phyloP scores from a whole-genome alignment of 2,113 vertebrate species.

The Merops nubicus region DNA sequence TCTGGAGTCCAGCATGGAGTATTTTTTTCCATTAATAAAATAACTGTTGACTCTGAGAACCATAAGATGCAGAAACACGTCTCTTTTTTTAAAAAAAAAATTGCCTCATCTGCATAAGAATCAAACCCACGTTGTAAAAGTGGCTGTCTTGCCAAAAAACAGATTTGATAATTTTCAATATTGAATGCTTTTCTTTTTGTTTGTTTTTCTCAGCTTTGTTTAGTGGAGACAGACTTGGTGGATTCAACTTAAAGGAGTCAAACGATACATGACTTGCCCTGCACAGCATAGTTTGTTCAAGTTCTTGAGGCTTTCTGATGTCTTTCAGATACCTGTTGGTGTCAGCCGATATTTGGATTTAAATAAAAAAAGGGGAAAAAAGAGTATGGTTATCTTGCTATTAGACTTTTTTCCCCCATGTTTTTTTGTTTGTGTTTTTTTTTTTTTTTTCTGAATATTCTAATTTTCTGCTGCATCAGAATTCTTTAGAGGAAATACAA shows the following conservation, averaged over 20 bases:
- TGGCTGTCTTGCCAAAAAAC: background rate
- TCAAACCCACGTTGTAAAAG: background rate
- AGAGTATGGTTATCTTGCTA: background rate
- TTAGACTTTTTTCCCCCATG: background rate
- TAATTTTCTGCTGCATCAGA: background rate
- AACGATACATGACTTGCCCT: background rate
- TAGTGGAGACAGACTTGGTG: background rate
- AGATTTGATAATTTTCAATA: background rate
- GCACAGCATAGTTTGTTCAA: background rate
- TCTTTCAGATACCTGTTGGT: background rate
- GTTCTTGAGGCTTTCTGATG: background rate
- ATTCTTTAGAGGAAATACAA: background rate
- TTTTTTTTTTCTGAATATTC: background rate
- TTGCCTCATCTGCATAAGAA: conserved; percentile 29
- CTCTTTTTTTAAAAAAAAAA: background rate
- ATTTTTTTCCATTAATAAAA: conserved; percentile 7
- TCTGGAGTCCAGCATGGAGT: conserved; percentile 15
- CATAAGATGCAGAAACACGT: background rate
- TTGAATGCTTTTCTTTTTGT: background rate
- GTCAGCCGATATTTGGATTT: background rate
- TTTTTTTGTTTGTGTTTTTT: no score
- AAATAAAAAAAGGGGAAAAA: rapidly evolving
- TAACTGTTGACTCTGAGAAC: conserved; percentile 6
- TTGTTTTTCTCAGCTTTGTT: background rate
- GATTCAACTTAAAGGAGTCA: background rate